Evolutionary conservation across 2,888 invertebrate species (phyloP), one percentile per base, ranked within the genome.

Genomic region (Polydrusus tereticollis): DNA sequence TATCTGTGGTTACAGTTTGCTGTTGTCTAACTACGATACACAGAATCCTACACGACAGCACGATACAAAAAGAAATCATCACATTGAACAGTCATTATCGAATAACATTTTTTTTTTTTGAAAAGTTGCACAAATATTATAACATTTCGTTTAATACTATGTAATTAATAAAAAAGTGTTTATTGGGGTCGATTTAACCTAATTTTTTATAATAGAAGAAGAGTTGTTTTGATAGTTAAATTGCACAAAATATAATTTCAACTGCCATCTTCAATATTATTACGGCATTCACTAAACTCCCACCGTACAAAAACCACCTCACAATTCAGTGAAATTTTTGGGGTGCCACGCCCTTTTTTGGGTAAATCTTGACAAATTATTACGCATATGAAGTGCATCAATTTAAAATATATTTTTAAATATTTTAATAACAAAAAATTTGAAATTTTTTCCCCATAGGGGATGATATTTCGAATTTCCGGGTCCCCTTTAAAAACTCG

Each of bases 1-100:
- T 55, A 57, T 57, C 65, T 65, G 65, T 43, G 43, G 65, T 55
- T 57, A 16, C 16, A 29, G 41, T 14, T 43, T 41, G 26, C 41
- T 26, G 59, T 26, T 60, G 21, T 38, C 43, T 58, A 57, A 81
- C 83, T 82, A 83, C 82, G 76, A 79, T 55, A 55, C 52, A 82
- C 82, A 83, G 80, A 60, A 45, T 38, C 63, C 72, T 72, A 72
- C 72, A 72, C 45, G 82, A 84, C 82, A 83, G 45, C 57, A 63
- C 63, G 57, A 82, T 81, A 84, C 83, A 82, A 82, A 82, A 83
- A 80, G 82, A 83, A 83, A 80, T 79, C 83, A 83, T 81, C 82
- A 82, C 83, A 83, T 83, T 83, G 80, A 83, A 84, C 83, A 84
- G 77, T 81, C 78, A 82, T 41, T 36, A 60, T 77, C 79, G 80